Percentiles rank a stretch among this genome's conserved stretches.
phyloP scores from a whole-genome alignment of 2,888 invertebrate species.

The Tridacna gigas region DNA sequence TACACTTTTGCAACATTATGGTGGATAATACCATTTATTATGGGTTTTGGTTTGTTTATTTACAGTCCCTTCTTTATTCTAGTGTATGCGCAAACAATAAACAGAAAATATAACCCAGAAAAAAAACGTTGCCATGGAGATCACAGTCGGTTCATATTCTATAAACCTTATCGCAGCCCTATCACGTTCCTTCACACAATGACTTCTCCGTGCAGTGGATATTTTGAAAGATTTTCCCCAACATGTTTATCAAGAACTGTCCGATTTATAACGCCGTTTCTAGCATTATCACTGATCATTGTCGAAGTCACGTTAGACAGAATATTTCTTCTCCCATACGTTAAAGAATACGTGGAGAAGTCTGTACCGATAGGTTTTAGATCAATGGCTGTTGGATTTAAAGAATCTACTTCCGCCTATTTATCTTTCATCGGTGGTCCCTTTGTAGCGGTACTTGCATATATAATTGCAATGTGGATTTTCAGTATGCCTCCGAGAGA shows the following conservation, averaged over 20 bases:
- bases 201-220: background rate
- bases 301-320: conserved; percentile 12
- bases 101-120: background rate
- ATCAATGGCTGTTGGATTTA: conserved; percentile 9
- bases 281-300: background rate
- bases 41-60: conserved; percentile 14
- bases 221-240: background rate
- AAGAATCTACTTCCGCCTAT: background rate
- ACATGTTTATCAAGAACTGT: background rate
- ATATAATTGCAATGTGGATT: conserved; percentile 2
- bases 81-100: background rate
- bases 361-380: conserved; percentile 18
- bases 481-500: background rate
- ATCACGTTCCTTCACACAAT: background rate
- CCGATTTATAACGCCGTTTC: conserved; percentile 7
- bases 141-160: background rate
- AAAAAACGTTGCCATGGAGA: background rate
- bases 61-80: conserved; percentile 11
- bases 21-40: conserved; percentile 4
- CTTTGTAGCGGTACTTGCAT: conserved; percentile 5
- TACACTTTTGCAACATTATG: background rate
- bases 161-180: background rate
- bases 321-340: background rate
- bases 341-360: background rate
- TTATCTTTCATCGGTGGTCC: conserved; percentile 10